These are phyloP conservation scores for Micromesistius poutassou DNA, from an alignment of 2,797 vertebrate genomes.

Conservation along the genomic window DNA sequence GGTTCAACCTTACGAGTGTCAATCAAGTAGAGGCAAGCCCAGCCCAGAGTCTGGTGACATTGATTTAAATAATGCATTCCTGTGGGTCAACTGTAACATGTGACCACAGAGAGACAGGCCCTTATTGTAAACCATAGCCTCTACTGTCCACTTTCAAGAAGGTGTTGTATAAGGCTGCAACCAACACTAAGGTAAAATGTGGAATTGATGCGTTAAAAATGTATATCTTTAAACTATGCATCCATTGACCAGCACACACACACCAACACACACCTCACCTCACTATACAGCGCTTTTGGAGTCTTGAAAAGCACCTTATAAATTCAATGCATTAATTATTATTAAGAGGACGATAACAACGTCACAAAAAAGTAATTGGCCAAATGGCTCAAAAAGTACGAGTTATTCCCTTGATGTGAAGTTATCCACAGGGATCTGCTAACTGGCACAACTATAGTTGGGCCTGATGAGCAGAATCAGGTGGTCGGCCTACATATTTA, in stretches of 20 bases:
- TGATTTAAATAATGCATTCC: conserved; percentile 30
- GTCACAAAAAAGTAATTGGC: background rate
- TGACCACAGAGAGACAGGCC: background rate
- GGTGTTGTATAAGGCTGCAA: background rate
- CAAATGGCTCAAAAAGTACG: background rate
- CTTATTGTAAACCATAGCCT: background rate
- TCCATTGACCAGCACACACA: background rate
- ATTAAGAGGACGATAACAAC: background rate
- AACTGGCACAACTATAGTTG: background rate
- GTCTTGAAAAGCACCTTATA: background rate
- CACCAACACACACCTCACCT: background rate
- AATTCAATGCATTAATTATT: background rate
- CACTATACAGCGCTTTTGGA: background rate
- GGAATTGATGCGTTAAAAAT: background rate
- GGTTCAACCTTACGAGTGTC: conserved; percentile 43
- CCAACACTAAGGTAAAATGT: background rate
- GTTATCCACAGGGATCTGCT: background rate
- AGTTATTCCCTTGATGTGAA: background rate
- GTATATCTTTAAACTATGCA: background rate
- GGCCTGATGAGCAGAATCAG: background rate
- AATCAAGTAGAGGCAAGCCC: conserved; percentile 27
- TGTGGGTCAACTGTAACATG: conserved; percentile 28
- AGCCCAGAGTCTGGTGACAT: conserved; percentile 23
- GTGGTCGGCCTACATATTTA: background rate
- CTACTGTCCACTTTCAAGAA: background rate